Evolutionary conservation across 2,888 invertebrate genomes (phyloP), one percentile per base, ranked within the genome.

Genomic region (Coenonympha arcania): DNA sequence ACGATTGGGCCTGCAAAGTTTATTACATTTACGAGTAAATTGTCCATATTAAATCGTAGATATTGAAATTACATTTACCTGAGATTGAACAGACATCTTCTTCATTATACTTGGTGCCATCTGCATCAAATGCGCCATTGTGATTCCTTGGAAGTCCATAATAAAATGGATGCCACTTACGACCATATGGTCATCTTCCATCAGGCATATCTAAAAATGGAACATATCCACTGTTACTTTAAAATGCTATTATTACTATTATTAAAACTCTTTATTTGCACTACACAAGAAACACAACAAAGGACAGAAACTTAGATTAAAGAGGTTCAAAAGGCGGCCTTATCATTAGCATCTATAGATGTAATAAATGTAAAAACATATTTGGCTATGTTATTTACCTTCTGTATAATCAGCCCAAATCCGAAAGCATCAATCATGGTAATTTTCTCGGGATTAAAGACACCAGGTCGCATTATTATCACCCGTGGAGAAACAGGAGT

Each of bases 91-190:
- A 1, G 75, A 70, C 79, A 79, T 74, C 66, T 89, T 89, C 69
- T 89, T 90, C 61, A 88, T 74, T 1, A 81, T 57, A 1, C 79
- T 59, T 0, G 89, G 88, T 1, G 88, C 79, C 72, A 88, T 79
- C 64, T 87, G 87, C 11, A 81, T 62, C 39, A 88, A 80, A 60
- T 89, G 89, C 2, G 71, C 71, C 66, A 89, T 70, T 2, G 81
- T 77, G 0, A 86, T 75, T 5, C 79, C 82, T 15, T 78, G 71
- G 54, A 90, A 65, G 62, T 90, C 90, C 24, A 89, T 58, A 20
- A 90, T 64, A 24, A 68, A 73, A n/a, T 74, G 66, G 13, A 73
- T 64, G 1, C 88, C 88, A n/a, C 73, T 66, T 1, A 88, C 66
- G 2, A 81, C 66, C 0, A 74, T 68, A 51, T 82, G 75, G 58